phyloP scores from a whole-genome alignment of 2,113 vertebrate species.

The Rutilus rutilus region DNA sequence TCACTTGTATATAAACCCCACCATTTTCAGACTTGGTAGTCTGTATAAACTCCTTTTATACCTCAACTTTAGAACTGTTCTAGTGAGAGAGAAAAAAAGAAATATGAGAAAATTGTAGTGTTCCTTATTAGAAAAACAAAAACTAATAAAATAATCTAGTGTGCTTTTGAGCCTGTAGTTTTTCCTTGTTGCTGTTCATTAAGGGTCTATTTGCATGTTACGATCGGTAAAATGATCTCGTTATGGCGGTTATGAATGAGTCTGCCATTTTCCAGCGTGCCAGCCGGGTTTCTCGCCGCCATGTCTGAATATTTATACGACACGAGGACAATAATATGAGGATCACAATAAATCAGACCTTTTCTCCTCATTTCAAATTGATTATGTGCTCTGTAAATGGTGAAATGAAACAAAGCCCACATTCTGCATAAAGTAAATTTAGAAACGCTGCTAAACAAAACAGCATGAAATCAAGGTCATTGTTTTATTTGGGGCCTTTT shows the following conservation, averaged over 20 bases:
- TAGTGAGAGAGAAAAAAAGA: slow-evolving; percentile 81
- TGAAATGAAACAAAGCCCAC: slow-evolving; percentile 1
- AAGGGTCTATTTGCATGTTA: slow-evolving; percentile 57
- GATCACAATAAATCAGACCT: slow-evolving; percentile 35
- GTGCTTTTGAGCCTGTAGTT: slow-evolving; percentile 70
- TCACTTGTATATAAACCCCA: slow-evolving; percentile 82
- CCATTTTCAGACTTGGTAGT: slow-evolving; percentile 81
- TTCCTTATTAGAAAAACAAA: slow-evolving; percentile 80
- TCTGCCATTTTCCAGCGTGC: not conserved
- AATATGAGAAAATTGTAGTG: slow-evolving; percentile 84
- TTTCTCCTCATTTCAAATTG: slow-evolving; percentile 19
- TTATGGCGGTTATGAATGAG: slow-evolving; percentile 18
- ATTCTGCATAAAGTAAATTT: not conserved
- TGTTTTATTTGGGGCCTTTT: not conserved
- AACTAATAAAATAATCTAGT: slow-evolving; percentile 84
- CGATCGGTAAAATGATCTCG: not conserved
- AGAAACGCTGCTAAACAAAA: not conserved
- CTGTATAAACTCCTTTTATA: slow-evolving; percentile 85
- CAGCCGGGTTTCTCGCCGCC: not conserved
- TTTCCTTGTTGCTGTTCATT: slow-evolving; percentile 52
- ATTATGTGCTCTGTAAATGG: not conserved
- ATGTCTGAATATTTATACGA: slow-evolving; percentile 26
- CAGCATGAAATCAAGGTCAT: not conserved
- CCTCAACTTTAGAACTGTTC: slow-evolving; percentile 87
- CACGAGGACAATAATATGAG: slow-evolving; percentile 23